These are phyloP conservation scores for Stegana nigrithorax DNA, from an alignment of 2,888 invertebrate species.

Conservation along the genomic window DNA sequence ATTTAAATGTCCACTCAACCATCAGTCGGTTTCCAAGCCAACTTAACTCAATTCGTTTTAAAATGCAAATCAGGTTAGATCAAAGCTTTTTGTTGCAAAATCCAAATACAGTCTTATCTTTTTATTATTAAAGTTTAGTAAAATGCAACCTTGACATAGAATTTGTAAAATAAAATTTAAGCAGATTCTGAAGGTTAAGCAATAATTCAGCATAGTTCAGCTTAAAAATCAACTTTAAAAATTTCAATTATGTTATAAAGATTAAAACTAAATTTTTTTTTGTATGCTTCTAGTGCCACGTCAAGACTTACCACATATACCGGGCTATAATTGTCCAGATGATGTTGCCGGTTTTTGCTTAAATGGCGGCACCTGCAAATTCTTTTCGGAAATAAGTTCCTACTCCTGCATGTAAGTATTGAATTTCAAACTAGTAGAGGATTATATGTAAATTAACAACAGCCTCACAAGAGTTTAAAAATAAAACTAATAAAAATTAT, in stretches of 20 bases:
- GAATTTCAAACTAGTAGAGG: not conserved
- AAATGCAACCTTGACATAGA: not conserved
- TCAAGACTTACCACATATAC: slow-evolving; percentile 56
- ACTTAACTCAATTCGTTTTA: too few species aligned
- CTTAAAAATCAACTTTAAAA: not conserved
- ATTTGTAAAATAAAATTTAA: too few species aligned
- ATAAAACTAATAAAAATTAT: not conserved
- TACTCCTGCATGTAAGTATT: slow-evolving; percentile 86
- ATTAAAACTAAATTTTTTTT: too few species aligned
- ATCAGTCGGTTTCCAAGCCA: too few species aligned
- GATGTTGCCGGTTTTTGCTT: slow-evolving; percentile 82
- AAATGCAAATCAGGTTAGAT: too few species aligned
- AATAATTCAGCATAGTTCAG: too few species aligned
- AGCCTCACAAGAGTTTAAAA: not conserved
- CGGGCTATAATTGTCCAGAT: slow-evolving; percentile 70
- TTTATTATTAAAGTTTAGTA: too few species aligned
- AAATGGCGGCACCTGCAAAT: slow-evolving; percentile 88
- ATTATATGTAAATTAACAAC: not conserved
- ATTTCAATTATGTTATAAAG: too few species aligned
- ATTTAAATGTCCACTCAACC: not conserved
- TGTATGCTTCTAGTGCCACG: slow-evolving; percentile 63
- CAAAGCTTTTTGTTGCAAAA: too few species aligned
- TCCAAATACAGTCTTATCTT: not conserved
- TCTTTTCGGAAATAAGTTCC: slow-evolving; percentile 82
- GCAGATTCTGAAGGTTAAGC: too few species aligned